These are phyloP conservation scores for Dromiciops gliroides DNA, from an alignment of 2,113 vertebrate genomes.

Conservation along the genomic window DNA sequence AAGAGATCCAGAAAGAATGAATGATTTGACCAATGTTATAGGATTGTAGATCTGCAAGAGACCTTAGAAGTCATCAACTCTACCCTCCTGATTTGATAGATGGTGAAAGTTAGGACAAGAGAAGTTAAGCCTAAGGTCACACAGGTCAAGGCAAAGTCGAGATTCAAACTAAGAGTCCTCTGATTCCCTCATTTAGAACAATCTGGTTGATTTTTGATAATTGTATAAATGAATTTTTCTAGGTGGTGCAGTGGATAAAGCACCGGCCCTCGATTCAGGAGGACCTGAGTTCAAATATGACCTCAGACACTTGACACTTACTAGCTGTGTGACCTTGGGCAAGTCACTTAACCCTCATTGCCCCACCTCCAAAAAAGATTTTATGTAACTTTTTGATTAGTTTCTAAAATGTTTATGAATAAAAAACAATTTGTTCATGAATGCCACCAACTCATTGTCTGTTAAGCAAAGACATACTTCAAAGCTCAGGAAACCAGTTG, in stretches of 20 bases:
- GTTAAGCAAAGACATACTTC: background rate
- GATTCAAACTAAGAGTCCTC: background rate
- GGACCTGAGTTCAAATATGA: no score
- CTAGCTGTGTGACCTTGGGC: no score
- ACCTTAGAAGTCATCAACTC: background rate
- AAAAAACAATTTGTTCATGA: background rate
- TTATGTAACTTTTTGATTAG: background rate
- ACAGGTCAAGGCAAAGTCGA: background rate
- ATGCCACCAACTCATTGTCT: background rate
- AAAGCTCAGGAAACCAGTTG: background rate
- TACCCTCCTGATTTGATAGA: background rate
- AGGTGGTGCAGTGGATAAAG: no score
- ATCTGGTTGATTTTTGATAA: background rate
- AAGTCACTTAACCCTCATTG: no score
- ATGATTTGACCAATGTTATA: background rate
- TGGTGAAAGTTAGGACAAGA: background rate
- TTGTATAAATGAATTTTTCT: background rate
- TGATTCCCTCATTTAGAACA: background rate
- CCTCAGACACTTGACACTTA: no score
- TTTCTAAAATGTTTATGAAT: background rate
- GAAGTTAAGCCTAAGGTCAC: background rate
- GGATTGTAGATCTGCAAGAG: background rate
- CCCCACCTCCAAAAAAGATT: no score
- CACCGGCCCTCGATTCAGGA: no score
- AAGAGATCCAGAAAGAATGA: background rate